These are phyloP conservation scores for Catonia carolina DNA, from an alignment of 2,888 invertebrate species.

Conservation along the genomic window DNA sequence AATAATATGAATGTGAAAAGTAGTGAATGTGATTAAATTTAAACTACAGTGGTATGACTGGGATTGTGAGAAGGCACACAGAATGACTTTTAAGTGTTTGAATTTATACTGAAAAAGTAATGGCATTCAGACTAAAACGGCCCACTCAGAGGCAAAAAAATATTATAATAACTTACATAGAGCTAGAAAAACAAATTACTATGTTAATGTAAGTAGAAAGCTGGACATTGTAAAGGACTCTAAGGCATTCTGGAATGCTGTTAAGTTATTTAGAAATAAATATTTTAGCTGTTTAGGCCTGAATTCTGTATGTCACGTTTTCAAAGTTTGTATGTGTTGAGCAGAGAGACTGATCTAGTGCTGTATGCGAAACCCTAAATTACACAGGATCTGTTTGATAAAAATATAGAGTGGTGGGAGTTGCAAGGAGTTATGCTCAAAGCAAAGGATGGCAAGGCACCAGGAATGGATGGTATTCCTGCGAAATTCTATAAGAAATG, in stretches of 20 bases:
- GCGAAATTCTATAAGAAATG: constrained; percentile 16
- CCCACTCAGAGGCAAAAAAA: not conserved
- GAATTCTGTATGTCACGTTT: too few species aligned
- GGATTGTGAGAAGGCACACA: not conserved
- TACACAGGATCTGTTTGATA: not conserved
- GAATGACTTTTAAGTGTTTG: not conserved
- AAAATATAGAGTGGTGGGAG: not conserved
- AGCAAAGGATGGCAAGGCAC: constrained; percentile 12
- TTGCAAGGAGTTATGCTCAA: not conserved
- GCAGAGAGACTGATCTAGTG: not conserved
- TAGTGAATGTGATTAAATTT: not conserved
- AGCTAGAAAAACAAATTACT: too few species aligned
- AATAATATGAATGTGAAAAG: not conserved
- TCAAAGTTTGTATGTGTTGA: not conserved
- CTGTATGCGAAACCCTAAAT: not conserved
- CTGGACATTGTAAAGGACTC: too few species aligned
- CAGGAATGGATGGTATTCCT: constrained; percentile 16
- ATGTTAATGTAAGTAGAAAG: too few species aligned
- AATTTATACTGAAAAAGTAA: not conserved
- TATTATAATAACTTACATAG: not conserved
- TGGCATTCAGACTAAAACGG: not conserved
- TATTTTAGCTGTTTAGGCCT: too few species aligned
- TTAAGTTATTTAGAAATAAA: too few species aligned
- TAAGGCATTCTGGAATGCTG: too few species aligned
- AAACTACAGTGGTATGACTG: not conserved